Percentiles rank a stretch among this genome's conserved stretches.
These are phyloP conservation scores for Microplitis demolitor DNA, from an alignment of 1,140 invertebrate species.

Conservation along the genomic window DNA sequence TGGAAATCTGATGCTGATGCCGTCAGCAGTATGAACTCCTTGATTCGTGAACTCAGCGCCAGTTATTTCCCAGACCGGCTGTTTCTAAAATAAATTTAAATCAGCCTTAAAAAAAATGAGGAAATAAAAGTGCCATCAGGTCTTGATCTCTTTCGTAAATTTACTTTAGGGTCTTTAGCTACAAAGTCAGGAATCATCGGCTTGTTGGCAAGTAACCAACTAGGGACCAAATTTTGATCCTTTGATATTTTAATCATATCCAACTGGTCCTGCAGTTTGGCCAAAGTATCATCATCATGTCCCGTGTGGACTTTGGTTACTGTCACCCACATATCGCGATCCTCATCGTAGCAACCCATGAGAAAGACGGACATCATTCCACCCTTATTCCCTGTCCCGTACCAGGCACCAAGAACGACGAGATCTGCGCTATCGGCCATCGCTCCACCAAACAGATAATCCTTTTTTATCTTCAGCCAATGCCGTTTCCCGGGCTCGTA, in stretches of 20 bases:
- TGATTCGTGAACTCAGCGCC: conserved; percentile 90
- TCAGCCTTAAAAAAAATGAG: conserved; percentile 22
- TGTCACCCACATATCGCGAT: conserved; percentile 76
- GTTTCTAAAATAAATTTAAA: conserved; percentile 55
- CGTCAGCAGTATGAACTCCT: conserved; percentile 86
- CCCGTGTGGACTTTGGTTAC: conserved; percentile 89
- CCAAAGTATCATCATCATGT: conserved; percentile 83
- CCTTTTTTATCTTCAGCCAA: conserved; percentile 96
- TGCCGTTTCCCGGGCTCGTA: conserved; percentile 94
- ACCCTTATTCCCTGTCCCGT: conserved; percentile 91
- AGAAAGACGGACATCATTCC: conserved; percentile 92
- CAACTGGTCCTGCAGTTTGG: conserved; percentile 75
- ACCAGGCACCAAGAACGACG: conserved; percentile 91
- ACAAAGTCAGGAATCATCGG: conserved; percentile 89
- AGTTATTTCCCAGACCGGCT: conserved; percentile 93
- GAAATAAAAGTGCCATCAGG: background rate
- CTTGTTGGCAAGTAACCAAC: conserved; percentile 84
- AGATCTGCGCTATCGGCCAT: conserved; percentile 95
- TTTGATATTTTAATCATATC: conserved; percentile 84
- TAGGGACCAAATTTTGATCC: conserved; percentile 72
- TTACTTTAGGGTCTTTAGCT: conserved; percentile 76
- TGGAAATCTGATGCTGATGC: conserved; percentile 92
- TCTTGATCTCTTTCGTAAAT: no score
- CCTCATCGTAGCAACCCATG: conserved; percentile 84
- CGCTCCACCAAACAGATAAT: conserved; percentile 87